A percentile compares a stretch with the other conserved stretches of the same genome.
These are phyloP conservation scores for Rutilus rutilus DNA, from an alignment of 2,113 vertebrate genomes.

Conservation along the genomic window DNA sequence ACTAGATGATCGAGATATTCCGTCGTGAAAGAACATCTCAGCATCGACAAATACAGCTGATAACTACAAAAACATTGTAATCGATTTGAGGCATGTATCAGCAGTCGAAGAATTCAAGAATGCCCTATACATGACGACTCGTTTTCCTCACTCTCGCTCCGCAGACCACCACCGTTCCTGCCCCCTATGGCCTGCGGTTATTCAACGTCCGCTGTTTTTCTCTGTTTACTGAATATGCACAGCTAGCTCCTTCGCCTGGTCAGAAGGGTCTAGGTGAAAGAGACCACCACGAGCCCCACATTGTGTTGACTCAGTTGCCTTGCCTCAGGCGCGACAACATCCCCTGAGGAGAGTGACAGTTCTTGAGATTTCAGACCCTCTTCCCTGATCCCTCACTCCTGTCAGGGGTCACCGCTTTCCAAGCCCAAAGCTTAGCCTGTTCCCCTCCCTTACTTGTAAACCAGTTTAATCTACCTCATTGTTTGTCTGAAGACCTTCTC, in stretches of 20 bases:
- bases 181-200: conserved; percentile 56
- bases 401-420: conserved; percentile 53
- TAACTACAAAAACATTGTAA: conserved; percentile 49
- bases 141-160: conserved; percentile 45
- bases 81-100: conserved; percentile 48
- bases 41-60: conserved; percentile 37
- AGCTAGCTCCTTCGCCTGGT: conserved; percentile 61
- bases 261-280: conserved; percentile 62
- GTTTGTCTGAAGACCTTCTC: conserved; percentile 28
- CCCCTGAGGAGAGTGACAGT: conserved; percentile 67
- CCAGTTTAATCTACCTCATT: conserved; percentile 35
- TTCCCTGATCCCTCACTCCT: conserved; percentile 47
- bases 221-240: conserved; percentile 63
- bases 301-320: conserved; percentile 76
- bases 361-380: conserved; percentile 56
- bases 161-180: conserved; percentile 30
- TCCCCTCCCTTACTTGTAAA: conserved; percentile 51
- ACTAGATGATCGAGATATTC: conserved; percentile 54
- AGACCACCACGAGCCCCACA: conserved; percentile 57
- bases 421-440: conserved; percentile 61
- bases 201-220: conserved; percentile 69
- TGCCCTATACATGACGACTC: conserved; percentile 47
- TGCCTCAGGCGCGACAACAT: conserved; percentile 70
- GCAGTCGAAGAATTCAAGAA: conserved; percentile 45
- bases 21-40: conserved; percentile 53